A percentile compares a stretch with the other conserved stretches of the same genome.
phyloP scores from a whole-genome alignment of 1,140 invertebrate species.

The Drosophila navojoa region DNA sequence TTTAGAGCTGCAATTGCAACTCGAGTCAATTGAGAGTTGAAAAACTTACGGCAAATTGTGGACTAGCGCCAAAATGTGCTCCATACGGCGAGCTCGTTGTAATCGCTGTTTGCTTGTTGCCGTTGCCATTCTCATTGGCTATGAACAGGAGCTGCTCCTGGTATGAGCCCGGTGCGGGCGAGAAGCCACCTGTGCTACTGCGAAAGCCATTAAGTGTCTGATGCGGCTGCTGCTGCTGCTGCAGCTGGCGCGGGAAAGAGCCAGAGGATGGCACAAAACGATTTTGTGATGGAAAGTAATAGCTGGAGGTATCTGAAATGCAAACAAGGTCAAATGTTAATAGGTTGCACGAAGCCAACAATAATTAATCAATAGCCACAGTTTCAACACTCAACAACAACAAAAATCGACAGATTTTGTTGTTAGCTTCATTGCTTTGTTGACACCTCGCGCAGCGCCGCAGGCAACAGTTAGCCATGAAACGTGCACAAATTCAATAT shows the following conservation, averaged over 20 bases:
- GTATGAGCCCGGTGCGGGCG: conserved; percentile 73
- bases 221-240: conserved; percentile 23
- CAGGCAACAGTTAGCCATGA: conserved; percentile 60
- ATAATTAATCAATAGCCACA: conserved; percentile 50
- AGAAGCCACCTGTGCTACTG: conserved; percentile 42
- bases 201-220: conserved; percentile 45
- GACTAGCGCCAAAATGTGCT: conserved; percentile 52
- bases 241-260: conserved; percentile 60
- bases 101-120: conserved; percentile 49
- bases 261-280: conserved; percentile 79
- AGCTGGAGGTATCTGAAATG: conserved; percentile 69
- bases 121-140: conserved; percentile 65
- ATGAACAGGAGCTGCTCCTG: conserved; percentile 79
- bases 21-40: conserved; percentile 19
- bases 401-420: neutral
- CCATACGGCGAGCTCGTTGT: conserved; percentile 55
- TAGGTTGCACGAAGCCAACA: conserved; percentile 40
- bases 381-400: conserved; percentile 1
- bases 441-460: conserved; percentile 52
- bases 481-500: conserved; percentile 45
- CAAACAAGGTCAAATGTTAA: conserved; percentile 50
- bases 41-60: conserved; percentile 75
- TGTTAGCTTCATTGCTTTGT: conserved; percentile 15
- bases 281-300: conserved; percentile 78
- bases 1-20: conserved; percentile 8